Evolutionary conservation across 2,888 invertebrate genomes (phyloP).

Genomic region (Clunio marinus): DNA sequence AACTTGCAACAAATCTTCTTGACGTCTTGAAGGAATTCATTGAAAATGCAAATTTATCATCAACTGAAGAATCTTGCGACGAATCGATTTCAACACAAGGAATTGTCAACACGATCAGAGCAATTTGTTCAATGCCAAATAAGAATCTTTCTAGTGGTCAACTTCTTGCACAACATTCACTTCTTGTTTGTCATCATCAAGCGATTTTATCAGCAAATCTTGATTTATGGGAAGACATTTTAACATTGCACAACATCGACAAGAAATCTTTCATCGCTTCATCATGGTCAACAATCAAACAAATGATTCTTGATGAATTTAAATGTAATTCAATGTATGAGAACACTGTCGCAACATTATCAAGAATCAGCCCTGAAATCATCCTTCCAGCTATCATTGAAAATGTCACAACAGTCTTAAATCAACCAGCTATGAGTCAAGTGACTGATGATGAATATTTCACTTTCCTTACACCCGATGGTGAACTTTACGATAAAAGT

Average conservation of each 20-base stretch:
- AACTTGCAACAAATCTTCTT: slow-evolving; percentile 61
- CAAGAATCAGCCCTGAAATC: slow-evolving; percentile 60
- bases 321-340: slow-evolving; percentile 56
- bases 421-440: slow-evolving; percentile 61
- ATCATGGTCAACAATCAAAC: slow-evolving; percentile 57
- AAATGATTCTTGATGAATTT: slow-evolving; percentile 60
- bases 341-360: slow-evolving; percentile 69
- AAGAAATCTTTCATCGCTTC: slow-evolving; percentile 59
- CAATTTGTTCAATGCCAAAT: slow-evolving; percentile 44
- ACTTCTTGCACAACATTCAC: slow-evolving; percentile 60
- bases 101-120: slow-evolving; percentile 46
- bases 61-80: slow-evolving; percentile 44
- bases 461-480: slow-evolving; percentile 79
- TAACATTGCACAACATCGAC: slow-evolving; percentile 50
- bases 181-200: slow-evolving; percentile 74
- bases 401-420: slow-evolving; percentile 59
- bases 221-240: slow-evolving; percentile 66
- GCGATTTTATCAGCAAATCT: slow-evolving; percentile 57
- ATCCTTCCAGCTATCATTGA: slow-evolving; percentile 63
- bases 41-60: slow-evolving; percentile 57
- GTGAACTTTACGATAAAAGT: slow-evolving; percentile 85
- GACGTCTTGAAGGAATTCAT: slow-evolving; percentile 63
- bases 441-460: slow-evolving; percentile 77
- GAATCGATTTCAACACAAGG: slow-evolving; percentile 44
- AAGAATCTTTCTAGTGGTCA: slow-evolving; percentile 54